These are phyloP conservation scores for Smutsia gigantea DNA, from an alignment of 2,797 vertebrate genomes.

Conservation along the genomic window DNA sequence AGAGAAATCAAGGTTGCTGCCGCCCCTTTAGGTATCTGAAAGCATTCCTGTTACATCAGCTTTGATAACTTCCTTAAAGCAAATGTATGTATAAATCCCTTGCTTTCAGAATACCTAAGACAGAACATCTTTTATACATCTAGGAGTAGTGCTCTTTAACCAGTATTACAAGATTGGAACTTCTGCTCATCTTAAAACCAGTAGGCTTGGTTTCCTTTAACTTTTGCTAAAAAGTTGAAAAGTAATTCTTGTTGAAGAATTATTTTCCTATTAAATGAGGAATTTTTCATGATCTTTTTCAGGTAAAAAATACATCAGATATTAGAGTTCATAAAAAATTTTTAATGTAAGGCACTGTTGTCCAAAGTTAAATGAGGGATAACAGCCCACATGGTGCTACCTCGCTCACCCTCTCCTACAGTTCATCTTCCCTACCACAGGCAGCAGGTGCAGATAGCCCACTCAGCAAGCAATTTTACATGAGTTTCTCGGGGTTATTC, in stretches of 20 bases:
- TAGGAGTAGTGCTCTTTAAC: background rate
- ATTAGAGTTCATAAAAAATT: conserved; percentile 51
- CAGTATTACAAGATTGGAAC: background rate
- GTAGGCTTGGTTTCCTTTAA: background rate
- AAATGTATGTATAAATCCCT: background rate
- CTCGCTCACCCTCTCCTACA: background rate
- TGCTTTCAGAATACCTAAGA: background rate
- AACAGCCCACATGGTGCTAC: background rate
- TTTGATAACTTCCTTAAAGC: background rate
- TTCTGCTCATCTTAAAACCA: background rate
- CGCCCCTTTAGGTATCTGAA: background rate
- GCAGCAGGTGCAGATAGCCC: background rate
- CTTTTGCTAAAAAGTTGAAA: conserved; percentile 2
- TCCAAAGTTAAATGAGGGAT: background rate
- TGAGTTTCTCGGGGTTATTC: background rate
- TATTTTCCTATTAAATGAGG: background rate
- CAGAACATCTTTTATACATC: background rate
- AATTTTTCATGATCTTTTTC: background rate
- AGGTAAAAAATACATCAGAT: conserved; percentile 19
- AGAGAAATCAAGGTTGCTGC: background rate
- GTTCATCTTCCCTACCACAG: background rate
- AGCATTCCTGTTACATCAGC: background rate
- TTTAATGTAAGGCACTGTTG: conserved; percentile 78
- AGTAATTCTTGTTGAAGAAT: background rate
- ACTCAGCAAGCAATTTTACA: background rate